Conservation (phyloP, 1,140 invertebrate genomes). For the Ladona fulva region DNA sequence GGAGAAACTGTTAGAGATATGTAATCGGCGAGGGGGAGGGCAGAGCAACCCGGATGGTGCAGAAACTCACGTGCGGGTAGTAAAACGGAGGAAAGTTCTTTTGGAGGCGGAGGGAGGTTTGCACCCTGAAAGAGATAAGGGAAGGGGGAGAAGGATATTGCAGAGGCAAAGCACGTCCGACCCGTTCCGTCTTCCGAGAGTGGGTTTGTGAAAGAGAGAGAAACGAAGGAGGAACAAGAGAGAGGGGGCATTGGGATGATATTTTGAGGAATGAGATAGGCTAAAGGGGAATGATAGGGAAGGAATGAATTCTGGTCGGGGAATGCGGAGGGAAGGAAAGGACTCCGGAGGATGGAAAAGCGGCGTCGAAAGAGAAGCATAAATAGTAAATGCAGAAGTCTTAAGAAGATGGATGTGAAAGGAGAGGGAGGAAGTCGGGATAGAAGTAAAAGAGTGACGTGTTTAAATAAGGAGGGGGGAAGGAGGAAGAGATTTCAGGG, state of each 20-base stretch:
- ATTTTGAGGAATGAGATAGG: constrained; percentile 1
- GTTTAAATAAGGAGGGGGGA: not conserved
- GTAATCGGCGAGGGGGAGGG: not conserved
- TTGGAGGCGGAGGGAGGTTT: not conserved
- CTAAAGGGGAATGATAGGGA: not conserved
- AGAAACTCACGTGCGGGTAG: not conserved
- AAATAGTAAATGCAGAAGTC: not conserved
- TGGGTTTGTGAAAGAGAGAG: not conserved
- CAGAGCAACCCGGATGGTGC: not conserved
- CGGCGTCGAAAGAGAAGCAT: not conserved
- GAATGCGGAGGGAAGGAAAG: not conserved
- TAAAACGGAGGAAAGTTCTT: not conserved
- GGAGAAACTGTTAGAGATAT: not conserved
- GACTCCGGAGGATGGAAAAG: not conserved
- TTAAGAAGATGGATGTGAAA: not conserved
- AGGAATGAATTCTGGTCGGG: not conserved
- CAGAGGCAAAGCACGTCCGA: not conserved
- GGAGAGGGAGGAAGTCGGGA: not conserved
- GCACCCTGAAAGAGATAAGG: not conserved
- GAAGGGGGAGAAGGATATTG: not conserved
- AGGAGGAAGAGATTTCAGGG: too few relatives aligned
- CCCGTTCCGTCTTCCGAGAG: not conserved
- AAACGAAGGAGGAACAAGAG: not conserved
- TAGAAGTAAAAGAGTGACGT: not conserved
- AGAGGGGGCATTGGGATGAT: not conserved